Evolutionary conservation across 2,888 invertebrate species (phyloP).

Genomic region (Watsonalla cultraria): DNA sequence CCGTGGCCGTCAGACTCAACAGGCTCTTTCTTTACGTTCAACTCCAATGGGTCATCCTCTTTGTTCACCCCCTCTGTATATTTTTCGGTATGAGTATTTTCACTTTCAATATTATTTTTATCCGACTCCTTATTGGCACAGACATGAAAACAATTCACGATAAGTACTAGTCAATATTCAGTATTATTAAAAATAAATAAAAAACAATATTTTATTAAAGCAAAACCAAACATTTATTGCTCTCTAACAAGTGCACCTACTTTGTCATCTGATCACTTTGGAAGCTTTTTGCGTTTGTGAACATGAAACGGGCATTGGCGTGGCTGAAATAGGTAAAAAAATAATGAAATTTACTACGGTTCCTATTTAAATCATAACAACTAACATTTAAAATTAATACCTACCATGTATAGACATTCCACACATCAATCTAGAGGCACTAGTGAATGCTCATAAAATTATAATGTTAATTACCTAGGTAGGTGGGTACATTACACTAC

Average conservation of each 20-base stretch:
- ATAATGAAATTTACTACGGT: slow-evolving; percentile 18
- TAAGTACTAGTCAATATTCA: slow-evolving; percentile 6
- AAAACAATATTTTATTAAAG: slow-evolving; percentile 4
- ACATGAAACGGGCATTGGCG: slow-evolving; percentile 53
- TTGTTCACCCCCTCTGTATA: slow-evolving; percentile 14
- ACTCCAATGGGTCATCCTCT: slow-evolving; percentile 46
- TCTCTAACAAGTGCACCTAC: slow-evolving; percentile 11
- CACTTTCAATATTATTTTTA: slow-evolving; percentile 22
- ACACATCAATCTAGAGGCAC: no score
- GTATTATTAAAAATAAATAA: slow-evolving; percentile 3
- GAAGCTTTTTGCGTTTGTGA: slow-evolving; percentile 31
- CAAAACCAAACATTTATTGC: slow-evolving; percentile 7
- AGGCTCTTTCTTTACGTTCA: slow-evolving; percentile 47
- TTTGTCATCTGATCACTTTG: slow-evolving; percentile 21
- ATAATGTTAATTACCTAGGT: no score
- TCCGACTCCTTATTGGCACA: slow-evolving; percentile 60
- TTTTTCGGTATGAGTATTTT: slow-evolving; percentile 15
- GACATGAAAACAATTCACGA: slow-evolving; percentile 60
- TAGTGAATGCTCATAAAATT: no score
- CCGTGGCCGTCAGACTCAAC: slow-evolving; percentile 52
- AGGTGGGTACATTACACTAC: no score
- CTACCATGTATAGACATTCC: background rate
- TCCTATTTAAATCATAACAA: background rate
- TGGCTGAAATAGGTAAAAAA: slow-evolving; percentile 56
- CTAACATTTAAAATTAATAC: background rate